Percentiles rank a stretch among this genome's conserved stretches.
These are phyloP conservation scores for Magallana nippona DNA, from an alignment of 2,888 invertebrate genomes.

Conservation along the genomic window DNA sequence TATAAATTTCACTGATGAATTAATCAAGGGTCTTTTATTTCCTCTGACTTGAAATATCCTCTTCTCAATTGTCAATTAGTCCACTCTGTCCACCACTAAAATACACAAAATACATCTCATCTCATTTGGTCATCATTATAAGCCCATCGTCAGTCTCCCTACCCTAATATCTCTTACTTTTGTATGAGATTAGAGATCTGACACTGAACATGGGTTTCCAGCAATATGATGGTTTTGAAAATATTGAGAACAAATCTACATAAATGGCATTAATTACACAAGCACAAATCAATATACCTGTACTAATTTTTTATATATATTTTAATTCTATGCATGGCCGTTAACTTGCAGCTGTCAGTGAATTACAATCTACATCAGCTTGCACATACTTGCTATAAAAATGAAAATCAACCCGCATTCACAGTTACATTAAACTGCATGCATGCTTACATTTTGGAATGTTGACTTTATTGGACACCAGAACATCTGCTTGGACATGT, in stretches of 20 bases:
- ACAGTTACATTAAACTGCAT: background rate
- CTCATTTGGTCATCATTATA: no score
- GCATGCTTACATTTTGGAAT: constrained; percentile 73
- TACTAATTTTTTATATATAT: background rate
- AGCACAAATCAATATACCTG: no score
- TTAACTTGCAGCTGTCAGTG: background rate
- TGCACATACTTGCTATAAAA: background rate
- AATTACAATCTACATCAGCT: background rate
- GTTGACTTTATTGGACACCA: constrained; percentile 79
- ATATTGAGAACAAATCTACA: no score
- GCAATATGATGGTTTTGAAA: no score
- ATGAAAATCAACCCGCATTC: background rate
- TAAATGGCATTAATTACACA: no score
- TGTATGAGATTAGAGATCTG: no score
- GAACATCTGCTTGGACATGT: constrained; percentile 79
- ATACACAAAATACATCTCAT: background rate
- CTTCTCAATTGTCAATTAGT: constrained; percentile 26
- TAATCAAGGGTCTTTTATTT: no score
- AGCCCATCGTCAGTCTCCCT: no score
- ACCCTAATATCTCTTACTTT: no score
- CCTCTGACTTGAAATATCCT: no score
- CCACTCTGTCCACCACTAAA: constrained; percentile 51
- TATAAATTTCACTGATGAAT: no score
- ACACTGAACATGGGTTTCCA: no score
- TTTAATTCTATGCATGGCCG: background rate